Base-by-base conservation (phyloP, 2,113 vertebrate genomes). In the Marmota flaviventris region DNA sequence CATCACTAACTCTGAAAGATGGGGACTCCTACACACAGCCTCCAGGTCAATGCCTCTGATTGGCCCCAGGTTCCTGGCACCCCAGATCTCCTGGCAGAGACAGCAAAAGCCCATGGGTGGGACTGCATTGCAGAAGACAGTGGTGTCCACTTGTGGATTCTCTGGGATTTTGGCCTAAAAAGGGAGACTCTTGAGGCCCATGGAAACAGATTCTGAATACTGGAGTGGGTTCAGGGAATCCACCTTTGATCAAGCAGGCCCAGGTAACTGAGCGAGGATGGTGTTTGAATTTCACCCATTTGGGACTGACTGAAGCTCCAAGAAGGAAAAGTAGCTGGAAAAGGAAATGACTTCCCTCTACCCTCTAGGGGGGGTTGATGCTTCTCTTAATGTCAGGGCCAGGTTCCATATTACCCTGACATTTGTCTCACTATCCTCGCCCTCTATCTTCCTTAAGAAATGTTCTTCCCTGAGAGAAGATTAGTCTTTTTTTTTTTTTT, bases 1-100 rank as follows among this genome's bases (percentile, higher is more conserved):
- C 97, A 95, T 29, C 51, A 98, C 95, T 95, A 95, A 98, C 97
- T 96, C 97, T 93, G 98, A 98, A 98, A 98, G 96, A 96, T 89
- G 87, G 92, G 97, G 96, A 97, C 97, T 97, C 98, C 95, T 96
- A 96, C 97, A 96, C 98, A 95, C 1, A 18, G 84, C 93, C 95
- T 73, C 85, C 78, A 37, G 86, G 92, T 92, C 96, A 97, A 39
- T 79, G 84, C 22, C 87, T 94, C 86, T 75, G 45, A 53, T n/a
- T 70, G 73, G 39, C 70, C n/a, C 27, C 85, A 25, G 85, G 53
- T 76, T 96, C 92, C 95, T 88, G 92, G 79, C n/a, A 96, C 34
- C 61, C 58, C 39, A 11, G 39, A 81, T 95, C 53, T 58, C 61
- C 65, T 16, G 22, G 45, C 65, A 90, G 29, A 2, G 63, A 72